Evolutionary conservation across 2,888 invertebrate species (phyloP).

Genomic region (Drosophila leonis): DNA sequence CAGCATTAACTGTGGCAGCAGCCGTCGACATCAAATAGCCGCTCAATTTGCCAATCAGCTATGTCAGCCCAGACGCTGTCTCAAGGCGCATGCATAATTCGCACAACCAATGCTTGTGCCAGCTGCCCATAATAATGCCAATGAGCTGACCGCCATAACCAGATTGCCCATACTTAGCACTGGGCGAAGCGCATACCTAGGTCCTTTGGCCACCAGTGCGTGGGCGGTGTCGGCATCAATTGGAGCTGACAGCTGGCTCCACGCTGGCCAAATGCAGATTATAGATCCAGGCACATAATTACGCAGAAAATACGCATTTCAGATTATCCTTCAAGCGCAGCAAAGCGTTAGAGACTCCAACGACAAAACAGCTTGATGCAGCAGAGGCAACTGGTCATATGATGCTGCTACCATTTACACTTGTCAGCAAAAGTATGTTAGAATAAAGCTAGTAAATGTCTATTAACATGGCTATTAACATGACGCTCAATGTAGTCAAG

Average conservation of each 20-base stretch:
- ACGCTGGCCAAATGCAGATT: slow-evolving; percentile 51
- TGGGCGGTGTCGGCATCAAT: slow-evolving; percentile 28
- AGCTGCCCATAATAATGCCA: slow-evolving; percentile 62
- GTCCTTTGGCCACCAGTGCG: background rate
- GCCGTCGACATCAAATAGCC: slow-evolving; percentile 48
- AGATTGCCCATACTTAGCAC: slow-evolving; percentile 29
- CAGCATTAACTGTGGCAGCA: slow-evolving; percentile 7
- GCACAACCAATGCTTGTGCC: slow-evolving; percentile 59
- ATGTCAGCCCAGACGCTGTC: slow-evolving; percentile 31
- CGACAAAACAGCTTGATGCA: background rate
- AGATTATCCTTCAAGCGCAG: slow-evolving; percentile 64
- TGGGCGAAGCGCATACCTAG: slow-evolving; percentile 15
- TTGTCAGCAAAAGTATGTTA: background rate
- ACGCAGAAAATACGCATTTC: slow-evolving; percentile 60
- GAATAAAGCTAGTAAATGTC: background rate
- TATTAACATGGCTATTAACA: background rate
- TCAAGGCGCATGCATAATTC: slow-evolving; percentile 76
- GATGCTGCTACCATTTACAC: slow-evolving; percentile 22
- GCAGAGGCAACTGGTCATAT: slow-evolving; percentile 9
- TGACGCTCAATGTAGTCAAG: background rate
- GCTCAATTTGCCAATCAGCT: slow-evolving; percentile 68
- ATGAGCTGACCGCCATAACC: slow-evolving; percentile 52
- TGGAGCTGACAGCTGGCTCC: slow-evolving; percentile 35
- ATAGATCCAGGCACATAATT: slow-evolving; percentile 51
- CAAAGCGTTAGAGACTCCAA: slow-evolving; percentile 33